Conservation (phyloP, 92 coral and sea anemone species). For the Paramuricea clavata region DNA sequence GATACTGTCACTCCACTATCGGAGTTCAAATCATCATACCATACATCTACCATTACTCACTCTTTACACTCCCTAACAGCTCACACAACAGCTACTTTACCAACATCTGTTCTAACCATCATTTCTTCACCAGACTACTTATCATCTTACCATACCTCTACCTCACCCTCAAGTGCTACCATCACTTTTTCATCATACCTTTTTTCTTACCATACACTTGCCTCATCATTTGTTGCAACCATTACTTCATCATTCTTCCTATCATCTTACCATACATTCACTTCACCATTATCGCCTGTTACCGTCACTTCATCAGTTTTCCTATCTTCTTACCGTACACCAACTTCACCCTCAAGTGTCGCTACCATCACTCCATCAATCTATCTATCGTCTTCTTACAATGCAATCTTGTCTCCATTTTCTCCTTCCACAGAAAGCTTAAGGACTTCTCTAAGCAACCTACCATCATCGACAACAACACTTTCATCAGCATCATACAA, state of each 20-base stretch:
- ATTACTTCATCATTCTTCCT: neutral
- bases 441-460: constrained; percentile 78
- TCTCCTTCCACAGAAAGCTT: constrained; percentile 88
- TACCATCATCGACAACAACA: constrained; percentile 66
- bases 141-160: neutral
- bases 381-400: neutral
- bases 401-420: constrained; percentile 65
- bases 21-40: constrained; percentile 13
- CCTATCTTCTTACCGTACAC: neutral
- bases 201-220: neutral
- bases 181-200: neutral
- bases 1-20: constrained; percentile 23
- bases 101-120: constrained; percentile 25
- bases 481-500: constrained; percentile 13
- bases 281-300: neutral
- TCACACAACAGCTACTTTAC: neutral
- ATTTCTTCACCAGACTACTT: neutral
- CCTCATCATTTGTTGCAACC: neutral
- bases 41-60: neutral
- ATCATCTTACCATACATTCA: neutral
- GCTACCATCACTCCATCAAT: no score
- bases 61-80: constrained; percentile 1
- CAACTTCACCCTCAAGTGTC: neutral
- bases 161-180: neutral
- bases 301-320: neutral